phyloP scores from a whole-genome alignment of 2,888 invertebrate genomes.

The Chydorus sphaericus region DNA sequence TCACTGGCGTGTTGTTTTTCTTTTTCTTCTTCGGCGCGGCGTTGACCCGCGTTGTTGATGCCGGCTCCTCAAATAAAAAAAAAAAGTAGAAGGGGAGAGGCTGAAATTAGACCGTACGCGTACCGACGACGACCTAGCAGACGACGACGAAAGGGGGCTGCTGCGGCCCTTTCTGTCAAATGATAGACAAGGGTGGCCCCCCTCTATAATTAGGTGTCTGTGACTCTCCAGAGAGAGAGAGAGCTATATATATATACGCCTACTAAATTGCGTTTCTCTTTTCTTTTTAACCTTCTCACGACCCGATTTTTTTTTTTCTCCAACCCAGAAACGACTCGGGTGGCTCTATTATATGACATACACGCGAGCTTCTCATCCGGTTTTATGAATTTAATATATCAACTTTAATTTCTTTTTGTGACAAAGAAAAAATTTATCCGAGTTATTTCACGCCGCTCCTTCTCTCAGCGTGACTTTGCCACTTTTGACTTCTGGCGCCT shows the following conservation, averaged over 20 bases:
- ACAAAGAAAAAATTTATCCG: neutral
- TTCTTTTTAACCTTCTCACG: neutral
- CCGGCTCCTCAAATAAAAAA: neutral
- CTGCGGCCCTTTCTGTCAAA: neutral
- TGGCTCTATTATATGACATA: neutral
- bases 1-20: constrained; percentile 4
- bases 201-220: constrained; percentile 3
- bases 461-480: neutral
- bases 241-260: too few species aligned
- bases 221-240: too few species aligned
- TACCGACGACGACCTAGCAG: neutral
- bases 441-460: neutral
- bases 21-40: neutral
- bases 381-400: neutral
- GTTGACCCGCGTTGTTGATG: neutral
- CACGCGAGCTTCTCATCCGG: constrained; percentile 4
- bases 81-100: neutral
- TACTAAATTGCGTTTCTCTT: neutral
- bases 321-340: neutral
- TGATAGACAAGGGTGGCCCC: neutral
- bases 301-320: constrained; percentile 1
- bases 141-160: neutral
- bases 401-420: neutral
- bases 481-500: too few species aligned
- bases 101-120: neutral